Conservation (phyloP, 2,113 vertebrate species). For the Otus sunia region DNA sequence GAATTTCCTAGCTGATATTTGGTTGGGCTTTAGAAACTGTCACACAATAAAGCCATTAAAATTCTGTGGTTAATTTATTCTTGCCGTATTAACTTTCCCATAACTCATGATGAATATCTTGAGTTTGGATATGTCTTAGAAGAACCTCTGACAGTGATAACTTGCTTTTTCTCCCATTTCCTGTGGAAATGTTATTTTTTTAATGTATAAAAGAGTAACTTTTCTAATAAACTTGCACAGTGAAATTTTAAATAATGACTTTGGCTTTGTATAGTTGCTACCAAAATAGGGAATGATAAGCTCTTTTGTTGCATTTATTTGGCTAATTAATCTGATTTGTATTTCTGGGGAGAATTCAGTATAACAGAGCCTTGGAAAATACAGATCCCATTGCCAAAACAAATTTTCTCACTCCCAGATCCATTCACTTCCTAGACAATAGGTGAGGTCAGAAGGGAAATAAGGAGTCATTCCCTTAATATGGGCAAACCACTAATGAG, state of each 20-base stretch:
- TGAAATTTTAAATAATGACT: constrained; percentile 54
- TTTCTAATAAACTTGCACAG: constrained; percentile 52
- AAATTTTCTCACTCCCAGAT: constrained; percentile 40
- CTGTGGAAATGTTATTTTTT: neutral
- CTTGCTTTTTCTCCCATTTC: constrained; percentile 31
- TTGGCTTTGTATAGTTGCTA: neutral
- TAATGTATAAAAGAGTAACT: neutral
- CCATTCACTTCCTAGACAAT: constrained; percentile 56
- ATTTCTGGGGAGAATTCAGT: constrained; percentile 13
- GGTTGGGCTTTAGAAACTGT: constrained; percentile 57
- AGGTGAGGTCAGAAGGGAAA: constrained; percentile 57
- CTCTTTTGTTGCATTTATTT: constrained; percentile 31
- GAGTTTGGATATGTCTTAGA: constrained; percentile 49
- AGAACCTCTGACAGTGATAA: constrained; percentile 53
- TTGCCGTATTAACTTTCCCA: constrained; percentile 63
- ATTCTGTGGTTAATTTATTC: constrained; percentile 70
- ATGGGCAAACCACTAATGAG: constrained; percentile 4
- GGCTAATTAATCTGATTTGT: constrained; percentile 45
- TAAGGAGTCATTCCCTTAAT: constrained; percentile 42
- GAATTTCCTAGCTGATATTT: constrained; percentile 48
- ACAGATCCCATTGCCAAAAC: constrained; percentile 35
- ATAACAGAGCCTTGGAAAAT: neutral
- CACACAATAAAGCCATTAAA: constrained; percentile 64
- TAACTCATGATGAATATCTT: constrained; percentile 61
- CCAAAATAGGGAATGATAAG: constrained; percentile 23